Percentiles rank a stretch among this genome's conserved stretches.
Conservation (phyloP, 2,888 invertebrate genomes). For the Dynastes grantii region DNA sequence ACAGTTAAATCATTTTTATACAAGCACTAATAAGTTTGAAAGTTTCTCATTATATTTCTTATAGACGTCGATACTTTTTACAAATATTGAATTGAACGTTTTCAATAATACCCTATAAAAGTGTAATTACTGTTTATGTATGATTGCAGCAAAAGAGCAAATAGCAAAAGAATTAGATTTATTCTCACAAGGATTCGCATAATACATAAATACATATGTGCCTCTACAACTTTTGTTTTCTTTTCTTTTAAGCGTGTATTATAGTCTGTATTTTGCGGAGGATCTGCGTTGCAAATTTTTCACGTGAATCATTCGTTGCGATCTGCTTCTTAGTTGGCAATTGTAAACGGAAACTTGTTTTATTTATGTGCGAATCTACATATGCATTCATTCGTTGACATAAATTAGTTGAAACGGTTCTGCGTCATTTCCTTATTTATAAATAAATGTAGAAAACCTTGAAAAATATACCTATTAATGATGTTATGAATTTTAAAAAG, state of each 20-base stretch:
- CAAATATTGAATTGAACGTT: no score
- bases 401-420: slow-evolving; percentile 25
- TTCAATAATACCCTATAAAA: no score
- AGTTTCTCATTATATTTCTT: no score
- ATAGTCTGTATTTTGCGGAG: no score
- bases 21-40: no score
- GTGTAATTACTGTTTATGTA: no score
- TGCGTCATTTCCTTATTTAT: slow-evolving; percentile 40
- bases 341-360: slow-evolving; percentile 17
- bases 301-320: slow-evolving; percentile 8
- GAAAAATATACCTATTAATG: neutral
- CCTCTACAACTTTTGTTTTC: no score
- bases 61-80: neutral
- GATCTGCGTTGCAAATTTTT: slow-evolving; percentile 9
- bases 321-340: neutral
- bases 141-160: no score
- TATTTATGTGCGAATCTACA: slow-evolving; percentile 1
- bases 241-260: no score
- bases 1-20: no score
- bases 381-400: slow-evolving; percentile 29
- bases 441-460: slow-evolving; percentile 5
- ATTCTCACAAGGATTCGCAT: no score
- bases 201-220: neutral
- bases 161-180: no score
- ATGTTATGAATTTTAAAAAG: neutral